phyloP scores from a whole-genome alignment of 1,140 invertebrate species.

The Penaeus chinensis region DNA sequence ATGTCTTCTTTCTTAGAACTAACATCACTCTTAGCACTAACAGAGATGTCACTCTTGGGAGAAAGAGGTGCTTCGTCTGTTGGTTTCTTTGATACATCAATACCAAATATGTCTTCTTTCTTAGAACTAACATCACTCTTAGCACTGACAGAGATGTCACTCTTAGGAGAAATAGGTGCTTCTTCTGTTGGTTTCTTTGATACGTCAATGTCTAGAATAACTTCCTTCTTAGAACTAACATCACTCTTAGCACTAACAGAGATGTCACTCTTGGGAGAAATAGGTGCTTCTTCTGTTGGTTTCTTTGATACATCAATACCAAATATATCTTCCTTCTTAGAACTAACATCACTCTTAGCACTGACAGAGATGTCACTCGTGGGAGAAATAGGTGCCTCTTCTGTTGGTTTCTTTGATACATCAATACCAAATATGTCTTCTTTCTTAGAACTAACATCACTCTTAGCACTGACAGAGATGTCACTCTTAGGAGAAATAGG shows the following conservation, averaged over 20 bases:
- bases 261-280: not conserved
- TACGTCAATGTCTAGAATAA: not conserved
- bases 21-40: slow-evolving; percentile 1
- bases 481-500: too few relatives aligned
- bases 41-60: not conserved
- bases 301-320: not conserved
- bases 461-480: not conserved
- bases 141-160: slow-evolving; percentile 18
- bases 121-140: slow-evolving; percentile 38
- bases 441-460: not conserved
- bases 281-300: not conserved
- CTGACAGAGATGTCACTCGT: slow-evolving; percentile 16
- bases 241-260: slow-evolving; percentile 32
- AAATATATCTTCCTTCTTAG: slow-evolving; percentile 1
- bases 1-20: not conserved
- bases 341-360: not conserved
- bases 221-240: slow-evolving; percentile 8
- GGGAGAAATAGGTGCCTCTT: not conserved
- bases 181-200: slow-evolving; percentile 15
- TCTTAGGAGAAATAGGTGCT: slow-evolving; percentile 14
- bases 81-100: not conserved
- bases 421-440: slow-evolving; percentile 1
- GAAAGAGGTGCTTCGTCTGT: not conserved
- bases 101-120: not conserved
- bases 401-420: not conserved